These are phyloP conservation scores for Hirundichthys speculiger DNA, from an alignment of 2,113 vertebrate species.

Conservation along the genomic window DNA sequence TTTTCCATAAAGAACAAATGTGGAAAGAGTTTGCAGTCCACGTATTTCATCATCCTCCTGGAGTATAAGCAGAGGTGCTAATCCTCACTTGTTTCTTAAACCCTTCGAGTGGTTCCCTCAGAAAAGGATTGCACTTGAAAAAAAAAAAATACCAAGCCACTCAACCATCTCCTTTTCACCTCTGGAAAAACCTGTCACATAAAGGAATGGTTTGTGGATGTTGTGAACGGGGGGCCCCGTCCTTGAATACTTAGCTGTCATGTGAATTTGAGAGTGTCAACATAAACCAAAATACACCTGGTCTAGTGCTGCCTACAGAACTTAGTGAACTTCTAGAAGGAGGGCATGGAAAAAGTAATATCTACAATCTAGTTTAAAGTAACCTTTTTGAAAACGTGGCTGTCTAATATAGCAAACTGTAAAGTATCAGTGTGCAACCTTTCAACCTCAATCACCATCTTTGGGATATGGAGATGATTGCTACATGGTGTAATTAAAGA, in stretches of 20 bases:
- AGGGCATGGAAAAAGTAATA: conserved; percentile 25
- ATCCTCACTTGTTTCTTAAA: conserved; percentile 25
- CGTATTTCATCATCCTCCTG: background rate
- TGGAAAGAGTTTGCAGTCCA: conserved; percentile 11
- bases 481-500: conserved; percentile 77
- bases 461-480: conserved; percentile 72
- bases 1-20: background rate
- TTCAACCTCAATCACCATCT: conserved; percentile 71
- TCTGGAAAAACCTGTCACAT: conserved; percentile 47
- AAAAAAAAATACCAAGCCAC: conserved; percentile 33
- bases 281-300: conserved; percentile 24
- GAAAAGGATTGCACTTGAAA: conserved; percentile 9
- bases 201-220: conserved; percentile 26
- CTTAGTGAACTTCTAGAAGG: conserved; percentile 9
- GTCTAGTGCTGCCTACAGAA: background rate
- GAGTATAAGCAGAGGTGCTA: conserved; percentile 22
- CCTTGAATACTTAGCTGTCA: conserved; percentile 48
- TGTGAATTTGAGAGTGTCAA: conserved; percentile 52
- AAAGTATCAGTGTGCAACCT: conserved; percentile 66
- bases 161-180: conserved; percentile 19
- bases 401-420: conserved; percentile 23
- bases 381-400: conserved; percentile 34
- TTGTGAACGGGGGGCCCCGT: conserved; percentile 36
- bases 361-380: conserved; percentile 30
- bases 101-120: conserved; percentile 15